Base-by-base conservation (phyloP, 2,888 invertebrate genomes). In the Diabrotica balteata region DNA sequence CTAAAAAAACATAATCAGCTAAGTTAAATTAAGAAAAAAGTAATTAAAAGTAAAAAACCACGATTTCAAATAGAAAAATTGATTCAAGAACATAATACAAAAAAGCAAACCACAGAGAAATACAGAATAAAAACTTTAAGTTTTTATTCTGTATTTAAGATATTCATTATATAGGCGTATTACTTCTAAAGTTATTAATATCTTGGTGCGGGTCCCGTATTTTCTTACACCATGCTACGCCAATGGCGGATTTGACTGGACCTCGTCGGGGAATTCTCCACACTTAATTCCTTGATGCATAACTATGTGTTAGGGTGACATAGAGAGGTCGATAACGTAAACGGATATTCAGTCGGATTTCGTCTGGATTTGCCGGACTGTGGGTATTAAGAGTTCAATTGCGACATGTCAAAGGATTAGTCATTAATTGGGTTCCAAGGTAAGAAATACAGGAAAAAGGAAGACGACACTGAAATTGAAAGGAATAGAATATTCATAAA, bases 251-350 rank as follows among this genome's bases (percentile, higher is more conserved):
- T 57, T 57, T 59, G 49, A 69, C 66, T 60, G 61, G 59, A 60
- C 61, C 59, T 50, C 55, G 42, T 66, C 49, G 17, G 62, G 53
- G 66, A 59, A 69, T 59, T 62, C 66, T 66, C 68, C 72, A 55
- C 61, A 68, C 72, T 69, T 66, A 67, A 68, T 66, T 72, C 69
- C 69, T 68, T 61, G 61, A 72, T 70, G 68, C 67, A 72, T 68
- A 68, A 68, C 66, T 69, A 67, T 67, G 59, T 63, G 65, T 58
- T 58, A 58, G 68, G 65, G 62, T 68, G 67, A 52, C 65, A 53
- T 22, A 59, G 59, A 62, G 62, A 62, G 68, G 68, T 66, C 66
- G 62, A 69, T 66, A 59, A 58, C 54, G 53, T 59, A 61, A 62
- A 67, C 58, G 59, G 59, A 67, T 63, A 67, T 52, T 44, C 61